Evolutionary conservation across 2,113 vertebrate genomes (phyloP).

Genomic region (Myodes glareolus): DNA sequence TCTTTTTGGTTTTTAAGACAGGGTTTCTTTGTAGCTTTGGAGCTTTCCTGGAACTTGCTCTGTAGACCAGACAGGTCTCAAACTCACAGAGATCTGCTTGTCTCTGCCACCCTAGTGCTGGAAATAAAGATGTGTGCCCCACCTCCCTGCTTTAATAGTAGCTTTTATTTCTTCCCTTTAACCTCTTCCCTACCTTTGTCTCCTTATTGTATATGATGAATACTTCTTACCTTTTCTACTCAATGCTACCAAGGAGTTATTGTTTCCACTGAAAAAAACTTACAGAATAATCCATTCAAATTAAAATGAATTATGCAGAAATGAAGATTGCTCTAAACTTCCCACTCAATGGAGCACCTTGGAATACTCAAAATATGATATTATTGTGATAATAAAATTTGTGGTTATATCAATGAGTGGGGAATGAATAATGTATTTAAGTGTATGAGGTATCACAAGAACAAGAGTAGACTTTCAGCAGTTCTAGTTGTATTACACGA

Average conservation of each 20-base stretch:
- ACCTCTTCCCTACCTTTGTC: neutral
- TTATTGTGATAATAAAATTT: neutral
- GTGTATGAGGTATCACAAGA: neutral
- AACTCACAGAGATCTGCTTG: too few species aligned
- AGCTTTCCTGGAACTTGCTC: too few species aligned
- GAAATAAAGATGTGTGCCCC: too few species aligned
- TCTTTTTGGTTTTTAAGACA: too few species aligned
- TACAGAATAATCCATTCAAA: neutral
- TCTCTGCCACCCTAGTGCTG: too few species aligned
- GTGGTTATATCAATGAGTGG: neutral
- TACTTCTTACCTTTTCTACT: neutral
- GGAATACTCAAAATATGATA: neutral
- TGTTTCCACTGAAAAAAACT: neutral
- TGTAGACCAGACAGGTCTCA: too few species aligned
- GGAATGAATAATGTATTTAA: neutral
- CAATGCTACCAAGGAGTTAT: neutral
- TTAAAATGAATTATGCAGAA: neutral
- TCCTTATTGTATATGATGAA: neutral
- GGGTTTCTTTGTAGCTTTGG: too few species aligned
- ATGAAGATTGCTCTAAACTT: neutral
- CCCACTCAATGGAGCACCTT: neutral
- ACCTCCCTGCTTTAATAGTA: neutral
- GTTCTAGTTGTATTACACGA: neutral
- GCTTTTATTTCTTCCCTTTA: neutral
- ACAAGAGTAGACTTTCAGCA: neutral